These are phyloP conservation scores for Dolomedes plantarius DNA, from an alignment of 2,888 invertebrate species.

Conservation along the genomic window DNA sequence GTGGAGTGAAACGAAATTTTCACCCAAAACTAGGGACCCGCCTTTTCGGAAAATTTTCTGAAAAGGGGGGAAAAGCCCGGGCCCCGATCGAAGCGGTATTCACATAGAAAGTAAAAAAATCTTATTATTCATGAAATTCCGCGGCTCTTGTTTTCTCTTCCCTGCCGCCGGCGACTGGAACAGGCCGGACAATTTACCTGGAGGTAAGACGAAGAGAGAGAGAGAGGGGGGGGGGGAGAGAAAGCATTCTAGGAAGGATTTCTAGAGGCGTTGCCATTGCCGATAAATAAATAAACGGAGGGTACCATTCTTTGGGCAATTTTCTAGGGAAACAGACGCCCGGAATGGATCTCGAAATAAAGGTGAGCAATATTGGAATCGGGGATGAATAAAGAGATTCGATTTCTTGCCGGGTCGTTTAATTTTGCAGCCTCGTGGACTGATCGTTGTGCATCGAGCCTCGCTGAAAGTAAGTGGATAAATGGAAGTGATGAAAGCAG, in stretches of 20 bases:
- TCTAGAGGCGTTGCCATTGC: not conserved
- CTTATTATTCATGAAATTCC: constrained; percentile 15
- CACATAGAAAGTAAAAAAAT: constrained; percentile 2
- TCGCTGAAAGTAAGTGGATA: no score
- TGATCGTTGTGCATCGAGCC: no score
- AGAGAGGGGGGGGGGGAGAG: not conserved
- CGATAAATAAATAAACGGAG: constrained; percentile 6
- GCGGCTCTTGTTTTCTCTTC: not conserved
- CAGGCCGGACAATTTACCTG: not conserved
- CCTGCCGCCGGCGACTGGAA: not conserved
- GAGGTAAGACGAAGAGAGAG: not conserved
- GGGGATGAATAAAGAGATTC: not conserved
- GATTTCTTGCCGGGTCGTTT: not conserved
- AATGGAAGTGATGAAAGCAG: no score
- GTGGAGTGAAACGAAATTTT: no score
- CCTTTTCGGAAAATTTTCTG: no score
- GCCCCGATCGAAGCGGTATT: not conserved
- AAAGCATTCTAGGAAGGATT: not conserved
- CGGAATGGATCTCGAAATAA: not conserved
- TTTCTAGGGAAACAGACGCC: not conserved
- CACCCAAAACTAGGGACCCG: no score
- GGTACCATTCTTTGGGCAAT: not conserved
- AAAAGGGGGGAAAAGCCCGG: no score
- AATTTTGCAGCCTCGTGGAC: no score
- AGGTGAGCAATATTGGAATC: not conserved